phyloP scores from a whole-genome alignment of 2,797 vertebrate genomes.

The Macropus fuliginosus region DNA sequence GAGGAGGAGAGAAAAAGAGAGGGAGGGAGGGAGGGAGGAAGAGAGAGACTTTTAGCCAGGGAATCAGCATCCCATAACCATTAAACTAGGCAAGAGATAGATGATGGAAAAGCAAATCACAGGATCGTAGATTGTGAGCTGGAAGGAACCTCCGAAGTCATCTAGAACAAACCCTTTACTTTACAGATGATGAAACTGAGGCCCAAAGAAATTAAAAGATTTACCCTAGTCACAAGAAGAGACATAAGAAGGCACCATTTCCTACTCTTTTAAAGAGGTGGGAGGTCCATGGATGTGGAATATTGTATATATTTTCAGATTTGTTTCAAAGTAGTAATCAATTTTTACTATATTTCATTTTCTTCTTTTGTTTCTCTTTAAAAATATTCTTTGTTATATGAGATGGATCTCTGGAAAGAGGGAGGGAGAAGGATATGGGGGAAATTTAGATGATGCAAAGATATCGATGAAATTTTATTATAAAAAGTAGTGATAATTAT shows the following conservation, averaged over 20 bases:
- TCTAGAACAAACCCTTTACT: not conserved
- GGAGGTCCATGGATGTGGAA: not conserved
- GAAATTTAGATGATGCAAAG: not conserved
- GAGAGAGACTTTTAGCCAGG: not conserved
- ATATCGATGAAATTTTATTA: not conserved
- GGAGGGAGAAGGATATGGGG: not conserved
- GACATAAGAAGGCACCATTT: not conserved
- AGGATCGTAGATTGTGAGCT: not conserved
- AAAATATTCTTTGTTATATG: not conserved
- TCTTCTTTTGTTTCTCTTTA: not conserved
- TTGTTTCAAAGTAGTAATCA: not conserved
- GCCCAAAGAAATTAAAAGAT: not conserved
- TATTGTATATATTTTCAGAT: not conserved
- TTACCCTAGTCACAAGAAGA: not conserved
- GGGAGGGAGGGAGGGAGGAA: accelerated
- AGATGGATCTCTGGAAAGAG: not conserved
- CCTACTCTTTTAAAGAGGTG: not conserved
- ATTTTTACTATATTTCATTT: not conserved
- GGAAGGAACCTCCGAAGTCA: not conserved
- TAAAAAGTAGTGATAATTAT: not conserved
- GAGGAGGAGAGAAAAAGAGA: too few relatives aligned
- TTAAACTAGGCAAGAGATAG: not conserved
- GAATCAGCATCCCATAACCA: not conserved
- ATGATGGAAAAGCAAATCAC: not conserved
- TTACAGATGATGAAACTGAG: not conserved